Evolutionary conservation across 1,140 invertebrate species (phyloP).

Genomic region (Bacillus rossius): DNA sequence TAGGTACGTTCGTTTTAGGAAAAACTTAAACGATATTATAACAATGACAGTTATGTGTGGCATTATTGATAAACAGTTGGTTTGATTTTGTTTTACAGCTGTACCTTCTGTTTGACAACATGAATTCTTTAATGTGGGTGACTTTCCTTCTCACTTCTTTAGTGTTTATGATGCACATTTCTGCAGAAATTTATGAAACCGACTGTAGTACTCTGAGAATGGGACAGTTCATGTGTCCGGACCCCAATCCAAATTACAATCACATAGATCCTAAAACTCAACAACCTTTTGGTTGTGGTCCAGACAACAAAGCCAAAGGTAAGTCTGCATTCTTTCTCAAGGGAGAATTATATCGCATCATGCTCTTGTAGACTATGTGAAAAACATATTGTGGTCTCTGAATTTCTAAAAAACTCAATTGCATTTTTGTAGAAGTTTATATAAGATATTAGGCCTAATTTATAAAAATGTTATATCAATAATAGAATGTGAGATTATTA

Average conservation of each 20-base stretch:
- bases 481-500: too few species aligned
- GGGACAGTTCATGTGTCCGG: constrained; percentile 82
- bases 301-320: constrained; percentile 74
- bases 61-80: too few species aligned
- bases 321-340: constrained; percentile 20
- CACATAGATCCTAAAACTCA: constrained; percentile 88
- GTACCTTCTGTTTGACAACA: too few species aligned
- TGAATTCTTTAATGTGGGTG: too few species aligned
- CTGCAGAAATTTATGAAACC: constrained; percentile 15
- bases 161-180: too few species aligned
- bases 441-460: constrained; percentile 2
- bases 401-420: background rate
- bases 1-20: too few species aligned
- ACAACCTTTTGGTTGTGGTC: constrained; percentile 74
- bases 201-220: constrained; percentile 68
- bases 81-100: too few species aligned
- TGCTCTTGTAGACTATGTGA: background rate
- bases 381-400: background rate
- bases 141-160: too few species aligned
- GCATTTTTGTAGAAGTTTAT: background rate
- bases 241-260: constrained; percentile 55
- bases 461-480: too few species aligned
- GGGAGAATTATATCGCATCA: background rate
- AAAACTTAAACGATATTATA: too few species aligned
- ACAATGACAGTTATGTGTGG: too few species aligned